Evolutionary conservation across 2,888 invertebrate species (phyloP), one percentile per base, ranked within the genome.

Genomic region (Chesias legatella): DNA sequence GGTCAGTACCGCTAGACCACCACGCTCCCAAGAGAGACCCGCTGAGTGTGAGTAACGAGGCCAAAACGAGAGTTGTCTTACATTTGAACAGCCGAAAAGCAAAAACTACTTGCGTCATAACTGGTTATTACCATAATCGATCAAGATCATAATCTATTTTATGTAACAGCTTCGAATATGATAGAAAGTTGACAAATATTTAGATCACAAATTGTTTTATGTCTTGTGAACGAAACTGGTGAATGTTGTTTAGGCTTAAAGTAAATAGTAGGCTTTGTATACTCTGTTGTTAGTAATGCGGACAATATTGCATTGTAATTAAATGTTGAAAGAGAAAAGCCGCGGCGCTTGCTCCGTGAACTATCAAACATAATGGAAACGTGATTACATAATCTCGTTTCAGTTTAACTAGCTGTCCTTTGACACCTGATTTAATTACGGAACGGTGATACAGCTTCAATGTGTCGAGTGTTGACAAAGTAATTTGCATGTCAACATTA

Each of bases 51-150:
- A 61, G 57, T 51, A 74, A 72, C 66, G 68, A 67, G 70, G 69
- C 66, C 69, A 61, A 66, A 68, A 70, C 65, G 68, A 75, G 67
- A 73, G 66, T 67, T 67, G 70, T 62, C 63, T 70, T 65, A 67
- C 65, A 67, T 67, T 72, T 61, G 60, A 62, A 67, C 56, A 54
- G 54, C 63, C 67, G 63, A 63, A 72, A 64, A 67, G 60, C 65
- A 67, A 73, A 70, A 72, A 63, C 54, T 44, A 49, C 53, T 80
- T 80, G 67, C 82, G 69, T 79, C 79, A 81, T 58, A 71, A 56
- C 61, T 58, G 47, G 69, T 69, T 73, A 78, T 82, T 79, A 79
- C 74, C 76, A 80, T 81, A 82, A 83, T 82, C 79, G 71, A 83
- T 82, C 79, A 81, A 74, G 73, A 79, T 76, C 68, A 72, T 73